Percentiles rank a stretch among this genome's conserved stretches.
phyloP scores from a whole-genome alignment of 2,888 invertebrate genomes.

The Ichneumoninae sp. region DNA sequence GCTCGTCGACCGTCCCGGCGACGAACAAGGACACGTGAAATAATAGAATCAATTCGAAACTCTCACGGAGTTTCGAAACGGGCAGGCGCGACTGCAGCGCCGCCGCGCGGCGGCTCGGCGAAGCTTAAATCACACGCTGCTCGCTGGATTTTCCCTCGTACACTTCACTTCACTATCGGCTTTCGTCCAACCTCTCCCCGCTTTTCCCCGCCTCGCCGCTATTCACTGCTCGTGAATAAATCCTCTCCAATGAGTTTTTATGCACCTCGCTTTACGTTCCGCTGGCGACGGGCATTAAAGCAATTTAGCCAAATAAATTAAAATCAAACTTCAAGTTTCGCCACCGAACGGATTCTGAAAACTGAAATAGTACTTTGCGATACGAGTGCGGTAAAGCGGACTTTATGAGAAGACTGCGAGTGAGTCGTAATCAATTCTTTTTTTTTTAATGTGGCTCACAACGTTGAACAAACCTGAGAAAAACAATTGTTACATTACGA shows the following conservation, averaged over 20 bases:
- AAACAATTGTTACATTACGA: no score
- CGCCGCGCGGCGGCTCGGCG: neutral
- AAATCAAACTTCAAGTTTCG: neutral
- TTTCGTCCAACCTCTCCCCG: neutral
- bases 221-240: constrained; percentile 24
- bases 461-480: no score
- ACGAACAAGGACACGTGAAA: neutral
- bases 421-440: no score
- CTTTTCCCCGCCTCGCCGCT: neutral
- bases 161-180: neutral
- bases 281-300: neutral
- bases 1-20: neutral
- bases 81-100: constrained; percentile 2
- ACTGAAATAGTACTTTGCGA: no score
- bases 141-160: neutral
- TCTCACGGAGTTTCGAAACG: neutral
- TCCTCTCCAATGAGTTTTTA: constrained; percentile 13
- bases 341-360: neutral
- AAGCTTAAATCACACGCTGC: neutral
- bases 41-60: constrained; percentile 33
- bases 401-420: no score
- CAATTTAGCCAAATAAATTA: constrained; percentile 13
- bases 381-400: no score
- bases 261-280: neutral
- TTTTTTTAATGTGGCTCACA: no score